Percentiles rank a stretch among this genome's conserved stretches.
Evolutionary conservation across 2,888 invertebrate genomes (phyloP).

Genomic region (Tortricodes alternella): DNA sequence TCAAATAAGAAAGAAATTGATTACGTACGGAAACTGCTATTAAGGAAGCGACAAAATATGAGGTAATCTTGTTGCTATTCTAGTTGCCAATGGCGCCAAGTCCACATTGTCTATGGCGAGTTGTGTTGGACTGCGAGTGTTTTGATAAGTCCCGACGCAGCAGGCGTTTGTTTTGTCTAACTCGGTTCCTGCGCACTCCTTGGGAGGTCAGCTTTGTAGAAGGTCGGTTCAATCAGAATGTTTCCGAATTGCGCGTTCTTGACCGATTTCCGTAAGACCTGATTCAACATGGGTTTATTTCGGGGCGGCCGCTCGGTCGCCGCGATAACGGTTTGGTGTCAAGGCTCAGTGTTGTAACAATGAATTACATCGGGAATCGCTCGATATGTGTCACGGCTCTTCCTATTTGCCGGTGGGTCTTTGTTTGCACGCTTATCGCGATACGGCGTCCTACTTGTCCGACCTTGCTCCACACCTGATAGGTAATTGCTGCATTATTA

Average conservation of each 20-base stretch:
- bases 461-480: slow-evolving; percentile 61
- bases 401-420: slow-evolving; percentile 56
- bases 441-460: slow-evolving; percentile 50
- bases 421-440: slow-evolving; percentile 41
- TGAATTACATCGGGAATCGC: slow-evolving; percentile 47
- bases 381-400: slow-evolving; percentile 69
- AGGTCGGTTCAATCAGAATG: slow-evolving; percentile 60
- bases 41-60: slow-evolving; percentile 37
- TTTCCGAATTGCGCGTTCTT: slow-evolving; percentile 60
- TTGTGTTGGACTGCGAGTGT: slow-evolving; percentile 57
- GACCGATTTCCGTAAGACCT: slow-evolving; percentile 75
- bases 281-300: slow-evolving; percentile 73
- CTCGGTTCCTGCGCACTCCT: slow-evolving; percentile 22
- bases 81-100: slow-evolving; percentile 53
- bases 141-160: slow-evolving; percentile 59
- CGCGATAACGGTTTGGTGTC: slow-evolving; percentile 78
- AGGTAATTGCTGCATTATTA: slow-evolving; percentile 74
- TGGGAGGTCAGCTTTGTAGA: slow-evolving; percentile 38
- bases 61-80: slow-evolving; percentile 21
- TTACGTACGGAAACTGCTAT: slow-evolving; percentile 23
- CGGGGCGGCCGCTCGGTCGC: slow-evolving; percentile 72
- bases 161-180: slow-evolving; percentile 58
- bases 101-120: slow-evolving; percentile 54
- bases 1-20: slow-evolving; percentile 3
- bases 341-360: slow-evolving; percentile 73